A percentile compares a stretch with the other conserved stretches of the same genome.
Conservation (phyloP, 2,888 invertebrate species). For the Allolobophora icterica region DNA sequence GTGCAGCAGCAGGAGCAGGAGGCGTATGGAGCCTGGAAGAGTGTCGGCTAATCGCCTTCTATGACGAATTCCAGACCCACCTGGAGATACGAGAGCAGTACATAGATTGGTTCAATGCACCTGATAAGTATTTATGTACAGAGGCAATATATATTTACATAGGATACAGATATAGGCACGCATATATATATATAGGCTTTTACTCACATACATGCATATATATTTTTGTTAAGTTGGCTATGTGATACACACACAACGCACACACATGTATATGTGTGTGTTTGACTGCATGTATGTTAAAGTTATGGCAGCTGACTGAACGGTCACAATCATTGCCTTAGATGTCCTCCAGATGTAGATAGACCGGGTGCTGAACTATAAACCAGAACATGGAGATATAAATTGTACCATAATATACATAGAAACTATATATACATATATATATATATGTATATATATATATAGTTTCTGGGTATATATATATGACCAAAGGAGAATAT, state of each 20-base stretch:
- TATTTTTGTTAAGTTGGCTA: no score
- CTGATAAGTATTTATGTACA: neutral
- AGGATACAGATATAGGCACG: neutral
- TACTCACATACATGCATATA: no score
- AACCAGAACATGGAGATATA: neutral
- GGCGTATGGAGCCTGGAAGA: neutral
- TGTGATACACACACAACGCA: no score
- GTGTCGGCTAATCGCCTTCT: neutral
- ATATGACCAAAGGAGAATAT: no score
- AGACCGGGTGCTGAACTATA: neutral
- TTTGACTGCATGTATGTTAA: neutral
- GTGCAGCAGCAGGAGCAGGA: neutral
- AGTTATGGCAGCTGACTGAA: neutral
- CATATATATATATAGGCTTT: no score
- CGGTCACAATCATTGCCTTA: neutral
- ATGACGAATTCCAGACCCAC: neutral
- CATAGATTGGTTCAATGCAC: neutral
- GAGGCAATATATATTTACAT: neutral
- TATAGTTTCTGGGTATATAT: no score
- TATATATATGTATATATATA: no score
- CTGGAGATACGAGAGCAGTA: neutral
- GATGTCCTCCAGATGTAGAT: neutral
- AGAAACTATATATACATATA: neutral
- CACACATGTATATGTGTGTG: neutral
- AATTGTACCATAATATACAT: neutral